Percentiles rank a stretch among this genome's conserved stretches.
Conservation (phyloP, 2,797 vertebrate species). For the Lacerta agilis region DNA sequence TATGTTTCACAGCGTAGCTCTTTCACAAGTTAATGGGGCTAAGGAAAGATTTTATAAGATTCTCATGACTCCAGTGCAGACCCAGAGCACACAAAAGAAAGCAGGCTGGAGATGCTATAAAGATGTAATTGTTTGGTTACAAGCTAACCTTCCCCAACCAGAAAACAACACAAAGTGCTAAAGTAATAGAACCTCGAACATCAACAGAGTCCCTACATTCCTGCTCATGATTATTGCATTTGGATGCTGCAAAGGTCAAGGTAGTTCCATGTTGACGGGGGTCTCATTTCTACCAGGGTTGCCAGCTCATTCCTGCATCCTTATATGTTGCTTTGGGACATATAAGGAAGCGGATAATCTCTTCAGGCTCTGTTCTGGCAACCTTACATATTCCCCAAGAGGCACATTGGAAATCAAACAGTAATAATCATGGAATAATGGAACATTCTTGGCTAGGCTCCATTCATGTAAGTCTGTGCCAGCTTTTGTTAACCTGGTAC, state of each 20-base stretch:
- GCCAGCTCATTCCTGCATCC: neutral
- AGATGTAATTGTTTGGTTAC: slow-evolving; percentile 51
- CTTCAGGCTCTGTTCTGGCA: neutral
- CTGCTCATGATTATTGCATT: neutral
- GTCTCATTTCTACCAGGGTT: neutral
- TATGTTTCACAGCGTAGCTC: slow-evolving; percentile 54
- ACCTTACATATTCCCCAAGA: neutral
- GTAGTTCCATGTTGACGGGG: neutral
- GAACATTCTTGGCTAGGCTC: neutral
- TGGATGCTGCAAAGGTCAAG: neutral
- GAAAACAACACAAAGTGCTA: slow-evolving; percentile 25
- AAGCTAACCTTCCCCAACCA: slow-evolving; percentile 50
- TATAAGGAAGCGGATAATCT: neutral
- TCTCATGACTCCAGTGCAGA: slow-evolving; percentile 40
- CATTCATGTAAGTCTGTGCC: no score
- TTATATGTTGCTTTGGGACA: neutral
- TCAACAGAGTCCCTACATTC: neutral
- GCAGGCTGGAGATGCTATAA: slow-evolving; percentile 23
- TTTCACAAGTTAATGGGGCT: slow-evolving; percentile 66
- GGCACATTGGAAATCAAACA: neutral
- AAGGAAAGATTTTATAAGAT: slow-evolving; percentile 68
- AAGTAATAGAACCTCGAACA: neutral
- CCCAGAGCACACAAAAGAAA: slow-evolving; percentile 45
- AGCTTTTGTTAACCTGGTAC: no score
- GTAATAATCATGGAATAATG: neutral